Conservation (phyloP, 2,797 vertebrate genomes). For the Limnodromus scolopaceus region DNA sequence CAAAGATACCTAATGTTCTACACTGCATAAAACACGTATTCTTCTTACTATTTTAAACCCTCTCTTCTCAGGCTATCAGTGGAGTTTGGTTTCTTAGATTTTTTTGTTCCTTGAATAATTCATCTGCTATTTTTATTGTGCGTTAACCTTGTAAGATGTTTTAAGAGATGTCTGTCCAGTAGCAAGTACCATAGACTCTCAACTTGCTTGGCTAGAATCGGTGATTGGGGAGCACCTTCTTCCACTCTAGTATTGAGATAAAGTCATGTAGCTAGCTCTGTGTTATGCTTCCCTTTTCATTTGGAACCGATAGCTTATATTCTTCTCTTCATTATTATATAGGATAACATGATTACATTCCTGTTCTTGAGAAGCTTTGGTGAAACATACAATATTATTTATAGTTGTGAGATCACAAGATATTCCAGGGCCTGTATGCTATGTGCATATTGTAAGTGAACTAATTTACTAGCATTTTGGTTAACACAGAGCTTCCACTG, state of each 20-base stretch:
- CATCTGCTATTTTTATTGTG: neutral
- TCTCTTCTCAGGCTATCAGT: neutral
- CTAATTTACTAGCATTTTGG: neutral
- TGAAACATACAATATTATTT: neutral
- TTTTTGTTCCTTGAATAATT: neutral
- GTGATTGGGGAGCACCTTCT: neutral
- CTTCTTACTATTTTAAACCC: neutral
- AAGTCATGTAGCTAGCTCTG: neutral
- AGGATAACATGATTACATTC: neutral
- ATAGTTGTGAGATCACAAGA: neutral
- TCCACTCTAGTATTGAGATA: neutral
- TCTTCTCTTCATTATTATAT: neutral
- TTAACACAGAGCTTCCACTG: neutral
- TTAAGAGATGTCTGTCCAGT: neutral
- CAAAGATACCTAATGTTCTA: neutral
- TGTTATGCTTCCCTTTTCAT: neutral
- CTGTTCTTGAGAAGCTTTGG: neutral
- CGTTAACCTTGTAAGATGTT: neutral
- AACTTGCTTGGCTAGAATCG: neutral
- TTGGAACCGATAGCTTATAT: neutral
- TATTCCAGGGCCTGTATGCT: neutral
- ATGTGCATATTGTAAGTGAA: neutral
- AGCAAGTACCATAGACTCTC: neutral
- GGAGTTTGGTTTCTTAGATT: neutral
- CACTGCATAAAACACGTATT: neutral